Base-by-base conservation (phyloP, 2,797 vertebrate species). In the Naso thynnoides region DNA sequence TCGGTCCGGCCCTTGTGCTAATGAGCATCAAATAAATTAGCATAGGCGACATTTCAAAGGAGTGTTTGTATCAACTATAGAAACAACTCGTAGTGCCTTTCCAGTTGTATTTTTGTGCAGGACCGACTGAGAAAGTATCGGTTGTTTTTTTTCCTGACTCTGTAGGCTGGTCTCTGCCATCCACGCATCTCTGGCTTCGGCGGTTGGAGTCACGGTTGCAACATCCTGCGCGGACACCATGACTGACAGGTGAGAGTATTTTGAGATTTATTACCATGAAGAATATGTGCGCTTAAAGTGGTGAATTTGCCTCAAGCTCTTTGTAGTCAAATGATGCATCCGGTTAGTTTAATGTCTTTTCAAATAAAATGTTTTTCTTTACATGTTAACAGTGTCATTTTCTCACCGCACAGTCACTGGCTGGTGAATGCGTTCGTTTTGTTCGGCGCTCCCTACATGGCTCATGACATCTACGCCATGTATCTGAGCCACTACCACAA, bases 391-490 rank as follows among this genome's bases (percentile, higher is more conserved):
- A 5, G 18, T 36, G 29, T 23, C 36, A 8, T 24, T 53, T n/a
- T 71, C 18, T 59, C 33, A 0, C 41, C 6, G 5, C 39, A n/a
- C 77, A 97, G 97, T 82, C 95, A 98, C 93, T 96, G 97, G 96
- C 90, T 98, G 85, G 94, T 94, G 0, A 92, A 94, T 1, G 82
- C 86, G 6, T 97, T 97, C 21, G 27, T 92, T 41, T 85, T 94
- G 92, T 93, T 98, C 18, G 91, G 95, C 4, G 89, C 95, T 19
- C 94, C 96, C 1, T 98, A 97, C 72, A 97, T 97, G 96, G 85
- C 88, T 45, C 93, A 94, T 0, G 97, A 98, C 88, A 86, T 94
- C 58, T 96, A 88, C 0, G 94, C 95, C 89, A 98, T 98, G 97
- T 98, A 96, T 82, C 91, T 97, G 60, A 95, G 92, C 73, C 94